phyloP scores from a whole-genome alignment of 1,140 invertebrate species.

The Solen grandis region DNA sequence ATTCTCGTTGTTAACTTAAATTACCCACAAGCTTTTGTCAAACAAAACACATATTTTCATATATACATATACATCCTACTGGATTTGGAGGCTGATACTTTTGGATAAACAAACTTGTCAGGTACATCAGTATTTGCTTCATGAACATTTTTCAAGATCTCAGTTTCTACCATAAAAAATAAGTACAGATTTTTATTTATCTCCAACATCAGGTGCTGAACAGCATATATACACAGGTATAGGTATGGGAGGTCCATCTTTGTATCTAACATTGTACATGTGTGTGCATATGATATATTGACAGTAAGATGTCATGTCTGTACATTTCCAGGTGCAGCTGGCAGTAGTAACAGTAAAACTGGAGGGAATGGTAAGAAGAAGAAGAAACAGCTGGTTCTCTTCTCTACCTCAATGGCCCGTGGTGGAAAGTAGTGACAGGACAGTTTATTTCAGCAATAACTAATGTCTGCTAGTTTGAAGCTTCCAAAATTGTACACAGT shows the following conservation, averaged over 20 bases:
- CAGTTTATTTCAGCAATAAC: neutral
- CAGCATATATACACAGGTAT: neutral
- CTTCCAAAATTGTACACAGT: neutral
- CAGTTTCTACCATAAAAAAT: neutral
- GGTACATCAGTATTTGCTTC: neutral
- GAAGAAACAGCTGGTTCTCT: conserved; percentile 51
- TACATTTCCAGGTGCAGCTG: conserved; percentile 11
- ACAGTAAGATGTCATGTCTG: neutral
- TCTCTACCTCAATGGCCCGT: conserved; percentile 55
- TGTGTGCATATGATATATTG: neutral
- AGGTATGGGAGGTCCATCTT: neutral
- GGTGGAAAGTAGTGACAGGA: conserved; percentile 2
- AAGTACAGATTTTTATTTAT: neutral
- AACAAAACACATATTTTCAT: neutral
- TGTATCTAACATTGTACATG: neutral
- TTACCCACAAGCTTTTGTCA: neutral
- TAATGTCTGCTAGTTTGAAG: neutral
- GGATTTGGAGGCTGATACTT: no score
- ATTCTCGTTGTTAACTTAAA: neutral
- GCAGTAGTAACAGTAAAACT: neutral
- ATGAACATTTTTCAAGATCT: neutral
- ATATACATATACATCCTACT: no score
- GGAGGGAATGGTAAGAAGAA: conserved; percentile 51
- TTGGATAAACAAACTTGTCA: no score
- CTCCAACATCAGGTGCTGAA: neutral